phyloP scores from a whole-genome alignment of 2,888 invertebrate genomes.

The Netelia melanura region DNA sequence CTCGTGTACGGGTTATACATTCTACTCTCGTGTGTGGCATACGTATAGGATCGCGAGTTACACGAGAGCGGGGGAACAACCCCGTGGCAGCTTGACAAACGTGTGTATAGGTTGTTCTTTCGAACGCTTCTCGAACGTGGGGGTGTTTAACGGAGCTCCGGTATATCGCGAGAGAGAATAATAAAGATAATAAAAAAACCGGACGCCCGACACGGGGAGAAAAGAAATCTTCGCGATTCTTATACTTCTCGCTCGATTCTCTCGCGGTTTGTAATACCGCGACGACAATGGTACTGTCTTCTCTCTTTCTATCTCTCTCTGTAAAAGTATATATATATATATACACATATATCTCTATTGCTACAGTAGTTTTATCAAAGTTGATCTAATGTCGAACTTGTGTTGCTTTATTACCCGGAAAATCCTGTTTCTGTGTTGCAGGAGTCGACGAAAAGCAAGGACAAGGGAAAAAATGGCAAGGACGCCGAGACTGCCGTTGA shows the following conservation, averaged over 20 bases:
- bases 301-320: conserved; percentile 55
- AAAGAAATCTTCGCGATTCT: conserved; percentile 55
- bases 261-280: conserved; percentile 64
- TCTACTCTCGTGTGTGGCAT: neutral
- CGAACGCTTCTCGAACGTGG: conserved; percentile 50
- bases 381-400: conserved; percentile 19
- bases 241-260: conserved; percentile 63
- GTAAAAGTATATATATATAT: conserved; percentile 38
- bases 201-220: conserved; percentile 45
- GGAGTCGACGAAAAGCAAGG: conserved; percentile 83
- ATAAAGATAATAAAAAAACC: conserved; percentile 37
- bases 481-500: conserved; percentile 82
- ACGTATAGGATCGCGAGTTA: conserved; percentile 22
- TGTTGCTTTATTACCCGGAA: conserved; percentile 34
- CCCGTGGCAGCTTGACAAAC: conserved; percentile 69
- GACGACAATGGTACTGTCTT: conserved; percentile 76
- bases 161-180: conserved; percentile 62
- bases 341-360: conserved; percentile 36
- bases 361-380: conserved; percentile 53
- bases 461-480: conserved; percentile 84
- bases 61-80: conserved; percentile 73
- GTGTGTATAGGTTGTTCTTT: conserved; percentile 58
- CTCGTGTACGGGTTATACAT: conserved; percentile 51
- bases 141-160: conserved; percentile 58
- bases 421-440: conserved; percentile 76